Evolutionary conservation across 2,888 invertebrate species (phyloP).

Genomic region (Acanthococcus lagerstroemiae): DNA sequence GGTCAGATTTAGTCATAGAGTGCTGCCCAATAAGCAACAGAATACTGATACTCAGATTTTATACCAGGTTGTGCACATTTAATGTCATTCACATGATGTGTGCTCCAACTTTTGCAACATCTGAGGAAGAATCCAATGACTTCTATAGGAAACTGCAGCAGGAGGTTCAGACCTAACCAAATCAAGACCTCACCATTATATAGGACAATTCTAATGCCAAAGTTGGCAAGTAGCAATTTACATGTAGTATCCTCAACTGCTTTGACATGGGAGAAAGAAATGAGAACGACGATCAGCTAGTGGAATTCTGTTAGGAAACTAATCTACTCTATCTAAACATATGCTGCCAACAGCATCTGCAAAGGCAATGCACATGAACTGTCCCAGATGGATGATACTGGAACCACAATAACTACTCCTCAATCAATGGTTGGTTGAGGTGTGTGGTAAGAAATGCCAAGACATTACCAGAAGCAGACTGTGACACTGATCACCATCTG

Average conservation of each 20-base stretch:
- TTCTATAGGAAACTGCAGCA: background rate
- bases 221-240: background rate
- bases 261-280: background rate
- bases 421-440: too few species aligned
- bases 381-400: too few species aligned
- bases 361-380: too few species aligned
- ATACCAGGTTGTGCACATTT: background rate
- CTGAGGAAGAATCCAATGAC: background rate
- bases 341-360: too few species aligned
- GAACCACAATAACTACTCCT: too few species aligned
- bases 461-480: too few species aligned
- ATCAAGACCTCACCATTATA: background rate
- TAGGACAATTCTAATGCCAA: background rate
- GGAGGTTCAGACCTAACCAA: background rate
- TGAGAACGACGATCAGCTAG: background rate
- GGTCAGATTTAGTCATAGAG: background rate
- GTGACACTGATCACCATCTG: too few species aligned
- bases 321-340: too few species aligned
- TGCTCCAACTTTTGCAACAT: background rate
- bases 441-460: too few species aligned
- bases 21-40: background rate
- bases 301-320: background rate
- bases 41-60: background rate
- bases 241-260: background rate
- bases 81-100: background rate